A percentile compares a stretch with the other conserved stretches of the same genome.
phyloP scores from a whole-genome alignment of 1,140 invertebrate species.

The Ceratina japonica region DNA sequence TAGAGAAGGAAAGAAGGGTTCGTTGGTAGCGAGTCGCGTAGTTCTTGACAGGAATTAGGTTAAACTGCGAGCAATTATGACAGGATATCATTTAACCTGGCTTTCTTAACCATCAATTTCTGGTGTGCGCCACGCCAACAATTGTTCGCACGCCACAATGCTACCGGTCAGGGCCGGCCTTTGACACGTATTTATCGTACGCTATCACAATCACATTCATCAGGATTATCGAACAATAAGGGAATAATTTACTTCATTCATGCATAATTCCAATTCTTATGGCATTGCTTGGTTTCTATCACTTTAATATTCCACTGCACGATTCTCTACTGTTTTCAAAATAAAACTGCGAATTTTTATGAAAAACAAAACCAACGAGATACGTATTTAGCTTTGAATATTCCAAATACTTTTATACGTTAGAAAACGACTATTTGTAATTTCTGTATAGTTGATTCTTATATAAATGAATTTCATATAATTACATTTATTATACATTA shows the following conservation, averaged over 20 bases:
- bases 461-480: no score
- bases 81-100: constrained; percentile 69
- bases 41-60: constrained; percentile 65
- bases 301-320: no score
- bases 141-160: constrained; percentile 52
- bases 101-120: constrained; percentile 68
- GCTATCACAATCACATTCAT: neutral
- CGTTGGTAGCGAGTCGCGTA: constrained; percentile 51
- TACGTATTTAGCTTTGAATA: no score
- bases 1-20: neutral
- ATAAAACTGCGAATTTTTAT: no score
- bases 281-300: neutral
- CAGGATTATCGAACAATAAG: neutral
- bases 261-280: neutral
- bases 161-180: constrained; percentile 66
- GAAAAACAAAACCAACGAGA: no score
- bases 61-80: constrained; percentile 69
- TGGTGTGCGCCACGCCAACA: constrained; percentile 58
- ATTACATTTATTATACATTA: no score
- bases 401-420: no score
- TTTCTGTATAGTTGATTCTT: no score
- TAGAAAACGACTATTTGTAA: no score
- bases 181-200: constrained; percentile 62
- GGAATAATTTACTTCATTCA: constrained; percentile 3
- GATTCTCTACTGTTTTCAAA: no score